These are phyloP conservation scores for Cydia fagiglandana DNA, from an alignment of 1,140 invertebrate genomes.

Conservation along the genomic window DNA sequence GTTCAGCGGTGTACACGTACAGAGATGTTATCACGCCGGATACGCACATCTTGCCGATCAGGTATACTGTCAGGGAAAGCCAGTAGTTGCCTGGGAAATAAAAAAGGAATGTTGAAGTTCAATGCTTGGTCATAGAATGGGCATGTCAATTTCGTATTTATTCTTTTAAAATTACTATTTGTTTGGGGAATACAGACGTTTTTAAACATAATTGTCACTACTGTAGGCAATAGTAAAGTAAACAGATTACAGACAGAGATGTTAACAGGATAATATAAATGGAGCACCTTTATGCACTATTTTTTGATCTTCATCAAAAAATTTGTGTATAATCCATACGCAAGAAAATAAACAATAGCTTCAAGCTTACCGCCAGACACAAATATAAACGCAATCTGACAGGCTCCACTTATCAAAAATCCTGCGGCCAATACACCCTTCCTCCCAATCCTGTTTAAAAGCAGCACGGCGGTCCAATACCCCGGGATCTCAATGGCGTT, in stretches of 20 bases:
- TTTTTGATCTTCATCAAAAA: no score
- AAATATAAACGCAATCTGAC: constrained; percentile 82
- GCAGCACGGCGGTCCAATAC: constrained; percentile 77
- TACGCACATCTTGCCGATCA: constrained; percentile 86
- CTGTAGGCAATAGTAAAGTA: no score
- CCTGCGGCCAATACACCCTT: constrained; percentile 83
- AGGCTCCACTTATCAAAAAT: constrained; percentile 82
- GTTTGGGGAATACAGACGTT: no score
- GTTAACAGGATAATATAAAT: no score
- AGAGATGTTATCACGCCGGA: constrained; percentile 83
- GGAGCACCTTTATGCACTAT: no score
- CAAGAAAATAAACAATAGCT: neutral
- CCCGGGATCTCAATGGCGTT: constrained; percentile 83
- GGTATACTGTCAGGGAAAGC: constrained; percentile 79
- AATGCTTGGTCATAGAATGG: neutral
- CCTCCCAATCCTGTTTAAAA: constrained; percentile 47
- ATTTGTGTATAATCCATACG: no score
- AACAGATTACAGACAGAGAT: no score
- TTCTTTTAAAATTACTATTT: no score
- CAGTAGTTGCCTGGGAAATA: constrained; percentile 42
- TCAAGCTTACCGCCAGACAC: constrained; percentile 74
- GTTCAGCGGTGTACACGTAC: constrained; percentile 85
- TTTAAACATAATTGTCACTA: no score
- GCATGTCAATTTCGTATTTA: neutral
- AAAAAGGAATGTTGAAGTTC: neutral